Conservation (phyloP, 2,888 invertebrate species). For the Eilema griseolum region DNA sequence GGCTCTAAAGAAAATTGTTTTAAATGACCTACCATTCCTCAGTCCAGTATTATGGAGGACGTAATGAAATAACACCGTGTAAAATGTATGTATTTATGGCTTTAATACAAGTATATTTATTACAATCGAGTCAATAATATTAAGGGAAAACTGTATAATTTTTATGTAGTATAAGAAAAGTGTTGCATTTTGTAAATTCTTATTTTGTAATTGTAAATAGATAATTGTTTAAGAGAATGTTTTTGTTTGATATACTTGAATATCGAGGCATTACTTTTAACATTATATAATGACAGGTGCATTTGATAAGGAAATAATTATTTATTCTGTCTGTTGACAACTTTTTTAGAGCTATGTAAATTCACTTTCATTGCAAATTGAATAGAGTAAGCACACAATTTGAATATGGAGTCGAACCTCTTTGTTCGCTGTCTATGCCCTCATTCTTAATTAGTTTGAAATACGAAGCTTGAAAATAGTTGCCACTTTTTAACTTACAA, state of each 20-base stretch:
- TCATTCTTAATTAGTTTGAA: neutral
- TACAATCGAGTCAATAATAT: slow-evolving; percentile 82
- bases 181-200: slow-evolving; percentile 62
- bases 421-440: neutral
- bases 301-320: neutral
- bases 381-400: neutral
- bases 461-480: slow-evolving; percentile 5
- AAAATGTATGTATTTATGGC: slow-evolving; percentile 61
- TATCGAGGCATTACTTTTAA: slow-evolving; percentile 33
- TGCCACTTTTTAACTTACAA: neutral
- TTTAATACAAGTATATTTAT: slow-evolving; percentile 59
- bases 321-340: neutral
- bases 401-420: neutral
- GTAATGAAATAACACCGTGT: slow-evolving; percentile 48
- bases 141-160: slow-evolving; percentile 66
- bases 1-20: slow-evolving; percentile 8
- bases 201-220: slow-evolving; percentile 47
- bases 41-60: slow-evolving; percentile 71
- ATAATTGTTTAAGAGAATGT: slow-evolving; percentile 24
- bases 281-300: neutral
- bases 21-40: slow-evolving; percentile 73
- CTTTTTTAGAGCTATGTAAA: neutral
- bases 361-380: neutral
- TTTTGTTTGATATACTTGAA: slow-evolving; percentile 38
- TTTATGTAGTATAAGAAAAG: slow-evolving; percentile 57